Conservation (phyloP, 2,888 invertebrate genomes). For the Oligia strigilis region DNA sequence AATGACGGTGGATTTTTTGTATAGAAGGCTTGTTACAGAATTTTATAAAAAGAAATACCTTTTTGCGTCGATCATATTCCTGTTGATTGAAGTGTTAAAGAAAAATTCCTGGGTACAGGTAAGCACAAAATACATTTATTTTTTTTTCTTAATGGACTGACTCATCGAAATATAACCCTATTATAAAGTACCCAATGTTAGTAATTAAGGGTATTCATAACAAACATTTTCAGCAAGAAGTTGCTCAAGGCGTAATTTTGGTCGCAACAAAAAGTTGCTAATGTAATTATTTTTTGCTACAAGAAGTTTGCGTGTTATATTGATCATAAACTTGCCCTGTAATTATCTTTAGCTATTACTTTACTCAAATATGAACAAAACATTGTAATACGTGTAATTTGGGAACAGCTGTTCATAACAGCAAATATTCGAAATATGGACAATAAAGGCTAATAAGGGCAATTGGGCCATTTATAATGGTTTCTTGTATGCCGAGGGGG, state of each 20-base stretch:
- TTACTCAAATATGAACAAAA: conserved; percentile 18
- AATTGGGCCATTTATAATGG: conserved; percentile 24
- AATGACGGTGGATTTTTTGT: conserved; percentile 33
- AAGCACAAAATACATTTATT: conserved; percentile 12
- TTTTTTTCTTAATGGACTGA: too few relatives aligned
- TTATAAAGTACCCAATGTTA: not conserved
- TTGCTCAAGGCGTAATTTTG: not conserved
- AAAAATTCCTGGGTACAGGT: conserved; percentile 29
- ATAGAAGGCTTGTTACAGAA: conserved; percentile 10
- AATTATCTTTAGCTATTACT: conserved; percentile 30
- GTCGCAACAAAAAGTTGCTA: conserved; percentile 30
- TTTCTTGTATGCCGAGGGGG: not conserved
- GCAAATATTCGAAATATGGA: conserved; percentile 23
- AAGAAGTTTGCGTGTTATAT: conserved; percentile 26
- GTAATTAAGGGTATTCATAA: not conserved
- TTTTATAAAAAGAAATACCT: conserved; percentile 19
- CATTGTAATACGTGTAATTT: conserved; percentile 32
- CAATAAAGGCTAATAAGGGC: conserved; percentile 18
- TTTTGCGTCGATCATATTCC: conserved; percentile 12
- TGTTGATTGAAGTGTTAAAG: conserved; percentile 43
- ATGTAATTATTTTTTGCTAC: conserved; percentile 10
- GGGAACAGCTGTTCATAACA: conserved; percentile 41
- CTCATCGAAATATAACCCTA: not conserved
- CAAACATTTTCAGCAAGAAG: conserved; percentile 15
- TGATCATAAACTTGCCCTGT: conserved; percentile 18